These are phyloP conservation scores for Calyptomena viridis DNA, from an alignment of 2,113 vertebrate species.

Conservation along the genomic window DNA sequence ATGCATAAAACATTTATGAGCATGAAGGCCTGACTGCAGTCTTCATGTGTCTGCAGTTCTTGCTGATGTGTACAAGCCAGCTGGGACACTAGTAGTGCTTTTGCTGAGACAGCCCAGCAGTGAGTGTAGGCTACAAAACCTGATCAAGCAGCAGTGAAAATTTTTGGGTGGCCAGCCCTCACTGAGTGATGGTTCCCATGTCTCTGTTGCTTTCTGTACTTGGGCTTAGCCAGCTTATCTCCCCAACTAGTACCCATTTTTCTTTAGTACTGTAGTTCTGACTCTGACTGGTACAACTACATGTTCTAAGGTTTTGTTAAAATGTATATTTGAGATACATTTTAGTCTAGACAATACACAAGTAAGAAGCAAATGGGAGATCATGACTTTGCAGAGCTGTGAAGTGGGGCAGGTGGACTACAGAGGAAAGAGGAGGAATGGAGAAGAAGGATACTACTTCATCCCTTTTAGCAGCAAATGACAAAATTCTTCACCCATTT, in stretches of 20 bases:
- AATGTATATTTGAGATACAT: neutral
- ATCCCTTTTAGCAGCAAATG: neutral
- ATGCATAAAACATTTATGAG: neutral
- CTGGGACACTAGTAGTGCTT: neutral
- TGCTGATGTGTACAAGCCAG: neutral
- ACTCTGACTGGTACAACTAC: neutral
- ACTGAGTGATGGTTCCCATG: neutral
- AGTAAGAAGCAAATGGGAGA: neutral
- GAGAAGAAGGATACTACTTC: neutral
- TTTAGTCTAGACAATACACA: neutral
- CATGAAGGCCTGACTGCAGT: neutral
- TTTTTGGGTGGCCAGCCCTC: neutral
- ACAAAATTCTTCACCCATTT: neutral
- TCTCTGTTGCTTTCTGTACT: neutral
- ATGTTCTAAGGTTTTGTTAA: neutral
- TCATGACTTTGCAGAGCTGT: neutral
- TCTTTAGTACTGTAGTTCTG: neutral
- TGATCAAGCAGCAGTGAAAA: neutral
- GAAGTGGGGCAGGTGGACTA: neutral
- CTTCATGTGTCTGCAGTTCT: neutral
- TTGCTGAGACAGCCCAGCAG: neutral
- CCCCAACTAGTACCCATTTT: accelerated
- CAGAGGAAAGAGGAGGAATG: neutral
- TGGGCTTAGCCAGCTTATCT: neutral
- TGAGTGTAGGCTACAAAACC: neutral